Evolutionary conservation across 2,113 vertebrate species (phyloP).

Genomic region (Oryzias javanicus): DNA sequence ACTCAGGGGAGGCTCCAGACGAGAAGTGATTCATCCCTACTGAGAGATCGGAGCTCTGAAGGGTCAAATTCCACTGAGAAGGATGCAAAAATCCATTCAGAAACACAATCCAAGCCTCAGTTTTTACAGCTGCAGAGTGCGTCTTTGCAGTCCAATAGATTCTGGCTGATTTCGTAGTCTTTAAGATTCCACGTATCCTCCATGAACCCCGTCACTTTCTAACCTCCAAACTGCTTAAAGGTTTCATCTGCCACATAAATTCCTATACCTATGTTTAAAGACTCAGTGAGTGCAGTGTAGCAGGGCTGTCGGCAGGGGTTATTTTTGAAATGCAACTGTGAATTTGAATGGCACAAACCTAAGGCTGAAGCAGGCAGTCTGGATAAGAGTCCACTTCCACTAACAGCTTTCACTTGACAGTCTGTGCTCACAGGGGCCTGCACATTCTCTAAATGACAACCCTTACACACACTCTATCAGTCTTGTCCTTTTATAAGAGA

Average conservation of each 20-base stretch:
- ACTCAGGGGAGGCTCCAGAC: conserved; percentile 27
- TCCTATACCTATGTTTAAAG: conserved; percentile 24
- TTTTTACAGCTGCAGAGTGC: neutral
- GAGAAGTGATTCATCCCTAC: conserved; percentile 35
- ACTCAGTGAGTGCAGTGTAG: conserved; percentile 18
- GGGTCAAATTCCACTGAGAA: conserved; percentile 8
- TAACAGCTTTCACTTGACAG: conserved; percentile 2
- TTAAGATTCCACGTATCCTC: conserved; percentile 11
- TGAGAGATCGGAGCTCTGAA: conserved; percentile 5
- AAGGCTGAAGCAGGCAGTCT: conserved; percentile 27
- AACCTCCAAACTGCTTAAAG: conserved; percentile 10
- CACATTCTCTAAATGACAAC: conserved; percentile 4
- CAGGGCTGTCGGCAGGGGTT: conserved; percentile 13
- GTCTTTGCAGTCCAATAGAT: conserved; percentile 7
- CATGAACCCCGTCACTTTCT: conserved; percentile 13
- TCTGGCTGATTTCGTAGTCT: conserved; percentile 14
- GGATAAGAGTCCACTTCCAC: conserved; percentile 18
- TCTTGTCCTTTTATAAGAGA: neutral
- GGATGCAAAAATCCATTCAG: conserved; percentile 11
- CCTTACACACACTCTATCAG: neutral
- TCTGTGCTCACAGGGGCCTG: neutral
- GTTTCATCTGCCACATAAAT: conserved; percentile 24
- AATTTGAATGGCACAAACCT: conserved; percentile 22
- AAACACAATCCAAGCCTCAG: conserved; percentile 5
- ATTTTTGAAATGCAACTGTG: conserved; percentile 24